These are phyloP conservation scores for Halictus quadricinctus DNA, from an alignment of 2,888 invertebrate species.

Conservation along the genomic window DNA sequence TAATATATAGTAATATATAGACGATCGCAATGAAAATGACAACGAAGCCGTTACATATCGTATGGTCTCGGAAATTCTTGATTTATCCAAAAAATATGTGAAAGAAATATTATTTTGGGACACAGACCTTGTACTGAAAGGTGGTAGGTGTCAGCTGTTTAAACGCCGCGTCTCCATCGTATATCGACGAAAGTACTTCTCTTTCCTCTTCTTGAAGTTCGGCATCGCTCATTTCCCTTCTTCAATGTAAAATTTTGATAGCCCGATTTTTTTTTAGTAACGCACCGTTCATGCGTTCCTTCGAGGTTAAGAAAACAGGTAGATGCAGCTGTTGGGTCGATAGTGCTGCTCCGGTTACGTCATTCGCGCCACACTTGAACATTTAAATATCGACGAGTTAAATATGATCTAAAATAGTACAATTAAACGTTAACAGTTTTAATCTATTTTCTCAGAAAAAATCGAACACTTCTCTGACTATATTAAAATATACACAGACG, in stretches of 20 bases:
- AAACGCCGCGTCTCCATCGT: conserved; percentile 95
- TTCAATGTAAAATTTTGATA: conserved; percentile 8
- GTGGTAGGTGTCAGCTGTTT: conserved; percentile 90
- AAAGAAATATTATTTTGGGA: conserved; percentile 17
- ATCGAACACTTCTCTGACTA: too few relatives aligned
- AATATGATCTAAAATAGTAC: too few relatives aligned
- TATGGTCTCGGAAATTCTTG: background rate
- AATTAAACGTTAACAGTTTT: background rate
- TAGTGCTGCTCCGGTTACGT: conserved; percentile 26
- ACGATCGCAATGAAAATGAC: background rate
- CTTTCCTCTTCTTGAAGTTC: conserved; percentile 94
- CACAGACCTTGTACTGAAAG: conserved; percentile 94
- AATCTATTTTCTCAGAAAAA: background rate
- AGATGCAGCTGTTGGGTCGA: conserved; percentile 28
- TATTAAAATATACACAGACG: too few relatives aligned
- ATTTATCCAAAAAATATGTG: conserved; percentile 21
- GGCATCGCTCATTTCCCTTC: conserved; percentile 83
- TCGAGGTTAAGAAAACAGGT: conserved; percentile 46
- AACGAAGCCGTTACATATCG: background rate
- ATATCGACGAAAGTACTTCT: conserved; percentile 95
- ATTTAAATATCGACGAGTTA: background rate
- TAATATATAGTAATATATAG: too few relatives aligned
- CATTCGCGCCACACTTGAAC: background rate
- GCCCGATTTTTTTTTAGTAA: background rate
- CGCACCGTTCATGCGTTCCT: conserved; percentile 41